Conservation (phyloP, 2,888 invertebrate species). For the Drosophila nr. perissopoda region DNA sequence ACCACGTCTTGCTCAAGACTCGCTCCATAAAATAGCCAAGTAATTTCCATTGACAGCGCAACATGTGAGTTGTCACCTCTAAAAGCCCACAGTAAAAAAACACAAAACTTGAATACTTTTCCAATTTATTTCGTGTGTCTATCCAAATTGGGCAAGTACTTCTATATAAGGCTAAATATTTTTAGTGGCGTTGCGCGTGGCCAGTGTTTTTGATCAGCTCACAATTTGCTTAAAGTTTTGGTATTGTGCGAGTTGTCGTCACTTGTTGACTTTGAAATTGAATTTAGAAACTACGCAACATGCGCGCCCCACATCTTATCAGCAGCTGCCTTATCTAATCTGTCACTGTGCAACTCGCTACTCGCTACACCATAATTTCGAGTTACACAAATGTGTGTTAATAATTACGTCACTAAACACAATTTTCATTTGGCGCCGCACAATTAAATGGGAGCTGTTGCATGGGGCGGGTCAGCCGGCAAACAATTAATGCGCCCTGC, state of each 20-base stretch:
- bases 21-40: conserved; percentile 38
- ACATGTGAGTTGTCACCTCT: conserved; percentile 70
- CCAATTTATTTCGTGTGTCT: conserved; percentile 51
- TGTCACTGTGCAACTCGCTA: neutral
- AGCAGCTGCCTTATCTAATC: conserved; percentile 48
- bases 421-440: conserved; percentile 33
- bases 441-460: conserved; percentile 26
- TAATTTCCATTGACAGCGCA: conserved; percentile 66
- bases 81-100: conserved; percentile 17
- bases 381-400: conserved; percentile 35
- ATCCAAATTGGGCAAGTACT: conserved; percentile 49
- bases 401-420: conserved; percentile 60
- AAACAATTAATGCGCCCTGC: conserved; percentile 45
- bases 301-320: conserved; percentile 45
- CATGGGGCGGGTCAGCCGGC: conserved; percentile 35
- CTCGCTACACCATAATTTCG: conserved; percentile 26
- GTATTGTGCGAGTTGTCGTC: conserved; percentile 33
- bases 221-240: conserved; percentile 67
- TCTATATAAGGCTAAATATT: conserved; percentile 63
- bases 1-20: conserved; percentile 40
- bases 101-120: conserved; percentile 54
- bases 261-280: conserved; percentile 61
- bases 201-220: conserved; percentile 44
- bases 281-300: conserved; percentile 31
- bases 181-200: conserved; percentile 60